A percentile compares a stretch with the other conserved stretches of the same genome.
These are phyloP conservation scores for Gambusia affinis DNA, from an alignment of 2,113 vertebrate species.

Conservation along the genomic window DNA sequence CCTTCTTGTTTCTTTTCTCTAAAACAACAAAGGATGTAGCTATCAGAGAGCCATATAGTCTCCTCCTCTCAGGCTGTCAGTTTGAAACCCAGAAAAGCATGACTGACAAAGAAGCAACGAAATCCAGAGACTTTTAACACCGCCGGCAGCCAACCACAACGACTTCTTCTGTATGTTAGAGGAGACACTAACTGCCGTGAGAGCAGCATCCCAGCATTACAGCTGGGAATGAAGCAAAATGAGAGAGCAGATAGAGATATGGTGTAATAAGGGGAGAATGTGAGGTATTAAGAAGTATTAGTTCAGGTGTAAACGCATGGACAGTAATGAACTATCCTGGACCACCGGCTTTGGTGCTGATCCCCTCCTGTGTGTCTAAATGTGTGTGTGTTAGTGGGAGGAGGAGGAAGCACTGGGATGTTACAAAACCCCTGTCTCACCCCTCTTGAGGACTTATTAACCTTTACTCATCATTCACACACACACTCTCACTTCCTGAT, in stretches of 20 bases:
- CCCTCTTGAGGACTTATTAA: slow-evolving; percentile 72
- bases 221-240: background rate
- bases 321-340: slow-evolving; percentile 56
- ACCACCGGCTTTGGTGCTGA: slow-evolving; percentile 41
- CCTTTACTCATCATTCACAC: slow-evolving; percentile 35
- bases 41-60: slow-evolving; percentile 24
- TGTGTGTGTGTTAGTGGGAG: slow-evolving; percentile 17
- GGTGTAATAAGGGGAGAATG: slow-evolving; percentile 26
- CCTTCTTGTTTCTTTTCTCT: slow-evolving; percentile 19
- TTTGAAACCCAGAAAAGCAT: slow-evolving; percentile 54
- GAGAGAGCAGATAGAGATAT: background rate
- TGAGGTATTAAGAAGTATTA: slow-evolving; percentile 52
- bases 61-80: slow-evolving; percentile 40
- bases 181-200: slow-evolving; percentile 28
- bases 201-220: slow-evolving; percentile 27
- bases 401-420: slow-evolving; percentile 39
- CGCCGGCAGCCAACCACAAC: slow-evolving; percentile 27
- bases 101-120: slow-evolving; percentile 58
- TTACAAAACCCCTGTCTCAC: slow-evolving; percentile 58
- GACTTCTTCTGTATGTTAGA: slow-evolving; percentile 7
- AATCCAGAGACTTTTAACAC: slow-evolving; percentile 18
- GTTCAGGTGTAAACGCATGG: slow-evolving; percentile 36
- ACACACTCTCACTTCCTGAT: slow-evolving; percentile 8
- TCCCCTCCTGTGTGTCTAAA: background rate
- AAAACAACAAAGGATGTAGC: slow-evolving; percentile 18